These are phyloP conservation scores for Capitulum mitella DNA, from an alignment of 2,888 invertebrate species.

Conservation along the genomic window DNA sequence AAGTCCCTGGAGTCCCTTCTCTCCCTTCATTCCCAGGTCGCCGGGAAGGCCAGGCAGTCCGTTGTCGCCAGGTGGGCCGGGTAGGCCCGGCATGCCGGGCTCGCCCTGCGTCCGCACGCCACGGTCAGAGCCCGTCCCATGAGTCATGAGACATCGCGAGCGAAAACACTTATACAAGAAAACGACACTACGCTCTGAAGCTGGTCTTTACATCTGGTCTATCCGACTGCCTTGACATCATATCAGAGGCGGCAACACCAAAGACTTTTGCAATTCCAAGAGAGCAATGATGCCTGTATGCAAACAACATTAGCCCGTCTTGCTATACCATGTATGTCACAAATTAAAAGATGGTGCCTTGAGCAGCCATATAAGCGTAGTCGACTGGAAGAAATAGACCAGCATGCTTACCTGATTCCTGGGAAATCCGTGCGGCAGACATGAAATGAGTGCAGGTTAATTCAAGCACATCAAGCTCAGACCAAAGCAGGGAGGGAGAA, in stretches of 20 bases:
- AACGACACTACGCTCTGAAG: no score
- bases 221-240: no score
- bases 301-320: no score
- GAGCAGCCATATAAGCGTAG: no score
- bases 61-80: conserved; percentile 36
- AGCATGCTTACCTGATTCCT: neutral
- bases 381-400: no score
- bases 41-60: conserved; percentile 38
- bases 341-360: no score
- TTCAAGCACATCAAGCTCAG: neutral
- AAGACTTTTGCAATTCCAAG: no score
- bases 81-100: conserved; percentile 28
- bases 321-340: no score
- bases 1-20: conserved; percentile 77
- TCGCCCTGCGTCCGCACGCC: conserved; percentile 30
- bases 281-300: no score
- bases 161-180: no score
- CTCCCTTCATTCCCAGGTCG: conserved; percentile 58
- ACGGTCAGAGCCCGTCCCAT: neutral
- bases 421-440: neutral
- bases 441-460: neutral
- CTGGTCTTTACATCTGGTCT: no score
- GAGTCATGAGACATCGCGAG: neutral
- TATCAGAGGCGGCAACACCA: no score
- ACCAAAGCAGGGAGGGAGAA: neutral